Conservation (phyloP, 2,797 vertebrate genomes). For the Pampus argenteus region DNA sequence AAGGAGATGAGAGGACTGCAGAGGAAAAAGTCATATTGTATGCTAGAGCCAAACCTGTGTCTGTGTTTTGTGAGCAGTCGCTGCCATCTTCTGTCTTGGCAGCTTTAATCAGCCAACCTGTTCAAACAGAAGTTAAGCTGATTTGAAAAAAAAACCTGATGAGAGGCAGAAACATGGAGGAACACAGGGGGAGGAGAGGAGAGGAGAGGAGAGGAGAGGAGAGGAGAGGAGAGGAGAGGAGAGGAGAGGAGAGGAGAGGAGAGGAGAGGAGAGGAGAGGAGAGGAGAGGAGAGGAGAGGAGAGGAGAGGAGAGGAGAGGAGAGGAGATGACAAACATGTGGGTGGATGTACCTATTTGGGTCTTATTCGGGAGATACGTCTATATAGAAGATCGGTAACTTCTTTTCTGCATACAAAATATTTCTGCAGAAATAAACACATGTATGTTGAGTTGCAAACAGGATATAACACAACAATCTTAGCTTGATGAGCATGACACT, state of each 20-base stretch:
- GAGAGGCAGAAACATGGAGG: slow-evolving; percentile 26
- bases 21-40: slow-evolving; percentile 17
- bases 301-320: too few relatives aligned
- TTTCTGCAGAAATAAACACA: slow-evolving; percentile 8
- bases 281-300: too few relatives aligned
- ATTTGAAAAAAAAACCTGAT: slow-evolving; percentile 27
- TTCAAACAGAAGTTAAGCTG: slow-evolving; percentile 39
- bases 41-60: slow-evolving; percentile 32
- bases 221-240: too few relatives aligned
- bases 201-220: too few relatives aligned
- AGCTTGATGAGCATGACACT: not conserved
- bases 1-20: slow-evolving; percentile 24
- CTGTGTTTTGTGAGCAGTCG: slow-evolving; percentile 40
- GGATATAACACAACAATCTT: not conserved
- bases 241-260: too few relatives aligned
- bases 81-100: slow-evolving; percentile 45
- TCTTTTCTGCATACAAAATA: not conserved
- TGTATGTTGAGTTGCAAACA: slow-evolving; percentile 9
- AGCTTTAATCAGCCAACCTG: slow-evolving; percentile 46
- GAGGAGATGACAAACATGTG: slow-evolving; percentile 20
- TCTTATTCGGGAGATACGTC: slow-evolving; percentile 2
- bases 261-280: too few relatives aligned
- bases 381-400: slow-evolving; percentile 4
- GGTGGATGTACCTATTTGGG: not conserved
- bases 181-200: slow-evolving; percentile 11